phyloP scores from a whole-genome alignment of 2,113 vertebrate species.

The Capreolus pygargus region DNA sequence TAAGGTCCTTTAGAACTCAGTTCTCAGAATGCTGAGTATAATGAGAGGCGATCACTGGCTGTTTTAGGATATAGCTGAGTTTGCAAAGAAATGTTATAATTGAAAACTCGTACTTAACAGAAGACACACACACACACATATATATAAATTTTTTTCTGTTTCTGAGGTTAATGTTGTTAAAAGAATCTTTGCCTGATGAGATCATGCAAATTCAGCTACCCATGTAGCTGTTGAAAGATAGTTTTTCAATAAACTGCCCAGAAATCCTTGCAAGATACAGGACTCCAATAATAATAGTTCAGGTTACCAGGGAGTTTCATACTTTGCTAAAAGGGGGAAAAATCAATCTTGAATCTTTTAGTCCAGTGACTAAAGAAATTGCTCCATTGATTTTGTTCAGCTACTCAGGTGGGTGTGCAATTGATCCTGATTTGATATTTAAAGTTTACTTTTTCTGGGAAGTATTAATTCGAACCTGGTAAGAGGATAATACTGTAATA shows the following conservation, averaged over 20 bases:
- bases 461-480: conserved; percentile 46
- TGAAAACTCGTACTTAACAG: conserved; percentile 51
- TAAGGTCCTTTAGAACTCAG: conserved; percentile 49
- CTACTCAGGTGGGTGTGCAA: background rate
- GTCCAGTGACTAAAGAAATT: conserved; percentile 57
- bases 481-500: background rate
- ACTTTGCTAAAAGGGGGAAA: conserved; percentile 47
- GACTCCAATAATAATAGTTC: conserved; percentile 30
- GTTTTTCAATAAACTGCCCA: conserved; percentile 53
- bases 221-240: conserved; percentile 44
- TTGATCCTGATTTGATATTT: conserved; percentile 48
- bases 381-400: conserved; percentile 55
- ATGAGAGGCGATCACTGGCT: conserved; percentile 67
- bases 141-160: background rate
- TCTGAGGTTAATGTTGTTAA: conserved; percentile 68
- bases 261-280: conserved; percentile 62
- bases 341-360: conserved; percentile 72
- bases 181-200: conserved; percentile 69
- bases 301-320: conserved; percentile 56
- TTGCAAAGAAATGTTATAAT: conserved; percentile 57
- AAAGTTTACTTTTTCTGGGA: conserved; percentile 63
- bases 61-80: conserved; percentile 70
- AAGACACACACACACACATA: background rate
- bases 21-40: conserved; percentile 42
- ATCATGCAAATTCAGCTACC: conserved; percentile 74